phyloP scores from a whole-genome alignment of 2,888 invertebrate genomes.

The Pristionchus arcanus region DNA sequence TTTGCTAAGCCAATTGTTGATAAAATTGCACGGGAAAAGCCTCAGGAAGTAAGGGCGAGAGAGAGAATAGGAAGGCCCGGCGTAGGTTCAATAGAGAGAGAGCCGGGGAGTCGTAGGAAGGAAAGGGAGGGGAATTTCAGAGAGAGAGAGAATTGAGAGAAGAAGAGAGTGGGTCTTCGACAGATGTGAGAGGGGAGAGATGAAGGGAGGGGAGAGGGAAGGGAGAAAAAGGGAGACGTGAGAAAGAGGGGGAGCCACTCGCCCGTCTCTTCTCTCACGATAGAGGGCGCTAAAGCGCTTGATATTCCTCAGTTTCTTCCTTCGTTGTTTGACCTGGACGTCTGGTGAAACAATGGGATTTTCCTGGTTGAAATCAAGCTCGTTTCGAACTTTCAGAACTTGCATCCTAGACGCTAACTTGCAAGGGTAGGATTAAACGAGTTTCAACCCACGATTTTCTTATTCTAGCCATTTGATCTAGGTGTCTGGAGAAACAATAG shows the following conservation, averaged over 20 bases:
- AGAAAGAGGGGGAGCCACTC: conserved; percentile 13
- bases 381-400: too few relatives aligned
- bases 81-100: conserved; percentile 34
- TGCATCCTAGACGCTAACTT: too few relatives aligned
- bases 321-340: neutral
- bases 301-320: neutral
- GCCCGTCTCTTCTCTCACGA: conserved; percentile 3
- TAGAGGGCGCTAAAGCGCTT: neutral
- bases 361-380: too few relatives aligned
- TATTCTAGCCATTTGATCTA: too few relatives aligned
- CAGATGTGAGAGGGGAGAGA: neutral
- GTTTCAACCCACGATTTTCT: too few relatives aligned
- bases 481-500: too few relatives aligned
- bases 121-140: conserved; percentile 2
- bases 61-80: conserved; percentile 8
- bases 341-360: too few relatives aligned
- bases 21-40: neutral
- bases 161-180: neutral
- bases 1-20: neutral
- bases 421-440: too few relatives aligned
- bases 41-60: neutral
- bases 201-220: conserved; percentile 15
- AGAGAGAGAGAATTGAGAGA: neutral
- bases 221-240: neutral
- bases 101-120: conserved; percentile 1